These are phyloP conservation scores for Albula goreensis DNA, from an alignment of 2,113 vertebrate species.

Conservation along the genomic window DNA sequence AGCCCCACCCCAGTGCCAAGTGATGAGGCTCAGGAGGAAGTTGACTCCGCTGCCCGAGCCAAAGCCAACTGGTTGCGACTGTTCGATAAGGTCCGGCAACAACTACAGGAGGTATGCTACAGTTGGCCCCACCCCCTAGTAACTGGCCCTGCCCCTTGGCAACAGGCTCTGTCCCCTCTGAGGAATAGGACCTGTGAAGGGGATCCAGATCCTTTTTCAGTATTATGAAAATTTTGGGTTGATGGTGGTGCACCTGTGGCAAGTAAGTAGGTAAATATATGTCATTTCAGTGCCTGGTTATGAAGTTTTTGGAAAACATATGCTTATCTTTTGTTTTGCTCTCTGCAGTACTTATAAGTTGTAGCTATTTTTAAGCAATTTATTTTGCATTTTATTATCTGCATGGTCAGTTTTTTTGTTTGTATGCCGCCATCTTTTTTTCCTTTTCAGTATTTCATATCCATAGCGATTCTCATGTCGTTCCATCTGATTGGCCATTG, in stretches of 20 bases:
- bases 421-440: slow-evolving; percentile 65
- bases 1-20: slow-evolving; percentile 50
- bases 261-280: no score
- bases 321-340: neutral
- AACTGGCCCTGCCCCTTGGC: neutral
- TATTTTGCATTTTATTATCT: slow-evolving; percentile 36
- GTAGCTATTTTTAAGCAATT: slow-evolving; percentile 41
- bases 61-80: slow-evolving; percentile 94
- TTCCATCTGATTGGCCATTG: slow-evolving; percentile 65
- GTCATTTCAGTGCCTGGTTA: neutral
- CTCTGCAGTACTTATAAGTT: neutral
- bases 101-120: slow-evolving; percentile 89
- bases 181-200: neutral
- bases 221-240: neutral
- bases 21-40: slow-evolving; percentile 69
- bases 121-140: slow-evolving; percentile 29
- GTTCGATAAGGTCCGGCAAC: slow-evolving; percentile 90
- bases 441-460: slow-evolving; percentile 73
- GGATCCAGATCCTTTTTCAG: neutral
- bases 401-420: slow-evolving; percentile 56
- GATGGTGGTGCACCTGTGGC: no score
- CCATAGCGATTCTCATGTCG: slow-evolving; percentile 71
- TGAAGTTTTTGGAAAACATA: neutral
- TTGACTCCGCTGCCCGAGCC: slow-evolving; percentile 82
- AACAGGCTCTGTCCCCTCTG: neutral